These are phyloP conservation scores for Delia radicum DNA, from an alignment of 1,140 invertebrate species.

Conservation along the genomic window DNA sequence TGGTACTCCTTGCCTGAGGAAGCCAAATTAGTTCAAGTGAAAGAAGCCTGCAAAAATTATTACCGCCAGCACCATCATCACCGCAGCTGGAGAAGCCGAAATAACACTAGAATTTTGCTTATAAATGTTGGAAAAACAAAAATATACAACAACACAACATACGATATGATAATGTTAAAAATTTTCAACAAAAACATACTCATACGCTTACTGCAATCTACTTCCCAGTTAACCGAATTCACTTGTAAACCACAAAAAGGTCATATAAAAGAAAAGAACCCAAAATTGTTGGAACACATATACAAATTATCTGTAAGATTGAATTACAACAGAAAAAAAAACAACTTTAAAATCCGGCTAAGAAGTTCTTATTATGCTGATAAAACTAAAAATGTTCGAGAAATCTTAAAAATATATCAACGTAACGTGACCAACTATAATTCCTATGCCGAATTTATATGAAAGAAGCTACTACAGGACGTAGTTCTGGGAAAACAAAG, in stretches of 20 bases:
- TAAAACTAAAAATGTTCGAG: no score
- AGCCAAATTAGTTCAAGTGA: constrained; percentile 12
- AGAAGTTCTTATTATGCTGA: no score
- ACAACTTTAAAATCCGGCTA: background rate
- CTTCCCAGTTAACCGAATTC: background rate
- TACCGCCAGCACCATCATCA: no score
- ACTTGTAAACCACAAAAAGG: background rate
- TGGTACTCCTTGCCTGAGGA: constrained; percentile 10
- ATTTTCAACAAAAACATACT: background rate
- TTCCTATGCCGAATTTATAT: no score
- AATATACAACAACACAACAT: background rate
- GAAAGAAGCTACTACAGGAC: no score
- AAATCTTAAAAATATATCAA: no score
- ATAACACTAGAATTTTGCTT: no score
- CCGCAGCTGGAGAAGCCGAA: no score
- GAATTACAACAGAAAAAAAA: background rate
- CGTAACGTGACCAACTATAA: no score
- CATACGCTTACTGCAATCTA: background rate
- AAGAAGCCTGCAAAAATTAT: constrained; percentile 2
- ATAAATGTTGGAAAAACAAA: no score
- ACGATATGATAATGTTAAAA: background rate
- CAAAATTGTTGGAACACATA: background rate
- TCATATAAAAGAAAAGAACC: background rate
- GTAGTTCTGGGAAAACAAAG: no score
- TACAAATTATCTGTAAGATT: background rate